These are phyloP conservation scores for Falco biarmicus DNA, from an alignment of 2,797 vertebrate genomes.

Conservation along the genomic window DNA sequence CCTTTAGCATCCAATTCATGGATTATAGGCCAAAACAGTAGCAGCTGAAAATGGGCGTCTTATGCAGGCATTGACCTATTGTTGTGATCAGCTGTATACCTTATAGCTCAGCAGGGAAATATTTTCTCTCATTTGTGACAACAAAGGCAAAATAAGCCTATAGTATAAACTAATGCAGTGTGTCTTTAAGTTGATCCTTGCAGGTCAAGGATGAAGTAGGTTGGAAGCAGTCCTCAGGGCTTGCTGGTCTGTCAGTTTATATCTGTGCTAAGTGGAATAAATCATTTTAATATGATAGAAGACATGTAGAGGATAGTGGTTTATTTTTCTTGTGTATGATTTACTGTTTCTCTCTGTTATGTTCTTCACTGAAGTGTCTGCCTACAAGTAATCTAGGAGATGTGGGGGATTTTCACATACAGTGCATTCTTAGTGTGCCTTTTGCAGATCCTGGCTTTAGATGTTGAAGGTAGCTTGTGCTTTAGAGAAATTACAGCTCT, in stretches of 20 bases:
- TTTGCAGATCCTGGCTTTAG: not conserved
- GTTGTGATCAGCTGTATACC: not conserved
- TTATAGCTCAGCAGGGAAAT: not conserved
- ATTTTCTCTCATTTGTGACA: not conserved
- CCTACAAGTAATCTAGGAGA: not conserved
- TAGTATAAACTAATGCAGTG: not conserved
- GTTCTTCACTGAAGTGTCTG: not conserved
- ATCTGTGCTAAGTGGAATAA: conserved; percentile 1
- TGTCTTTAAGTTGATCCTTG: conserved; percentile 7
- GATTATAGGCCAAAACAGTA: not conserved
- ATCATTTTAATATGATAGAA: not conserved
- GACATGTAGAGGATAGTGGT: not conserved
- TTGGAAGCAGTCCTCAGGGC: conserved; percentile 33
- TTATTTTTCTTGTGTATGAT: not conserved
- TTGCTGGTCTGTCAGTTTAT: not conserved
- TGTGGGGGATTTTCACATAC: not conserved
- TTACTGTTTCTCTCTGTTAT: not conserved
- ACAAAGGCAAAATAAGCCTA: not conserved
- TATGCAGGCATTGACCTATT: not conserved
- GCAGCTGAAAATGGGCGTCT: not conserved
- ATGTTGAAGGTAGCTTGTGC: not conserved
- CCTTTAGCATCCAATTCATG: not conserved
- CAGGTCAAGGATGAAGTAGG: conserved; percentile 27
- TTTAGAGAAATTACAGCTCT: not conserved
- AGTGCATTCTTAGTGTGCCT: not conserved